Percentiles rank a stretch among this genome's conserved stretches.
These are phyloP conservation scores for Brenthis hecate DNA, from an alignment of 2,888 invertebrate genomes.

Conservation along the genomic window DNA sequence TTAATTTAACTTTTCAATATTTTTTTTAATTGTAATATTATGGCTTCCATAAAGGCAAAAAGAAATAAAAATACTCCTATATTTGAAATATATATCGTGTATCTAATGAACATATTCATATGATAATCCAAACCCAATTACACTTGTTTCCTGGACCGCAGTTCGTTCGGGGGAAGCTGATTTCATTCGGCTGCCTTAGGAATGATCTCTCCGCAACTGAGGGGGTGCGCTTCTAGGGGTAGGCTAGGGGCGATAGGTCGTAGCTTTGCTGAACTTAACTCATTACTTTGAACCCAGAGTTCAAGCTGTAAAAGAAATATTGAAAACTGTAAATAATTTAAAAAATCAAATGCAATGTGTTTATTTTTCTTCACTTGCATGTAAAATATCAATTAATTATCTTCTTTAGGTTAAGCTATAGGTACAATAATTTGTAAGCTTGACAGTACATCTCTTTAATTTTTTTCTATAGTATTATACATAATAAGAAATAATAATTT, in stretches of 20 bases:
- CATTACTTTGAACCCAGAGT: conserved; percentile 79
- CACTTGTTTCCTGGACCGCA: conserved; percentile 50
- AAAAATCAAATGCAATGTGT: neutral
- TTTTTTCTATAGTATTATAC: no score
- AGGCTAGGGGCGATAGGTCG: conserved; percentile 53
- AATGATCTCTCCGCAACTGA: conserved; percentile 67
- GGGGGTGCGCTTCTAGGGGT: conserved; percentile 48
- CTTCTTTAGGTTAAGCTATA: no score
- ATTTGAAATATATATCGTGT: neutral
- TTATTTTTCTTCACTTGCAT: no score
- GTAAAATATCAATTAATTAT: no score
- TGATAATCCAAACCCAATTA: conserved; percentile 35
- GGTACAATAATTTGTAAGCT: no score
- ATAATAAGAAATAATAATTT: no score
- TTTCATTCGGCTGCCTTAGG: conserved; percentile 61
- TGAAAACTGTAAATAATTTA: neutral
- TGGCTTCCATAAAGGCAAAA: no score
- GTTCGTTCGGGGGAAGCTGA: conserved; percentile 54
- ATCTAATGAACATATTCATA: conserved; percentile 7
- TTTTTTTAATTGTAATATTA: no score
- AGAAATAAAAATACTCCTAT: no score
- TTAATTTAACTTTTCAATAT: no score
- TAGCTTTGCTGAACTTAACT: conserved; percentile 73
- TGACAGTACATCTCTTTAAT: no score
- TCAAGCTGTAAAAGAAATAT: conserved; percentile 65